phyloP scores from a whole-genome alignment of 2,797 vertebrate genomes.

The Dallia pectoralis region DNA sequence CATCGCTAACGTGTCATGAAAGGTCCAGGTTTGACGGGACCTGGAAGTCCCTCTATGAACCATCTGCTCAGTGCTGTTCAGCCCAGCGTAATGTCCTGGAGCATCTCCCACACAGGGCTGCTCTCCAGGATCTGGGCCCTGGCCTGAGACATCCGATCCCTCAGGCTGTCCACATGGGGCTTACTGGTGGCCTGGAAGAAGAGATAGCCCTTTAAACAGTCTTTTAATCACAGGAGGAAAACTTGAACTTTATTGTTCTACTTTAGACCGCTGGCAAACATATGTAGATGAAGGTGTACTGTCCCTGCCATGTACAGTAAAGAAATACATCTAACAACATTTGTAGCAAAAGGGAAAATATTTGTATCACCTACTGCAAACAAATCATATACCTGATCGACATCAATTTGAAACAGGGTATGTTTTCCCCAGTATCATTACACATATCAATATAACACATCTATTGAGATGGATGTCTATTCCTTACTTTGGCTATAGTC shows the following conservation, averaged over 20 bases:
- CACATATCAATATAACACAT: not conserved
- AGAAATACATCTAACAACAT: not conserved
- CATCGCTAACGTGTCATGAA: not conserved
- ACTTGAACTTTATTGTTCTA: not conserved
- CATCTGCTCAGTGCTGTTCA: constrained; percentile 23
- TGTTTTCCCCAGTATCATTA: not conserved
- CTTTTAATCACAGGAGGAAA: not conserved
- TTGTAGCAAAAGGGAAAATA: not conserved
- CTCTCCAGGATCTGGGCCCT: constrained; percentile 70
- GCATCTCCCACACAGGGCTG: constrained; percentile 85
- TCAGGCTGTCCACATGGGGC: constrained; percentile 74
- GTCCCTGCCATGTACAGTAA: not conserved
- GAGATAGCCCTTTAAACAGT: constrained; percentile 12
- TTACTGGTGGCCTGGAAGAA: constrained; percentile 82
- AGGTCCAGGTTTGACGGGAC: not conserved
- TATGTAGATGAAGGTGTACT: not conserved
- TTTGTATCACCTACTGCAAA: not conserved
- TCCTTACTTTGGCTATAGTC: constrained; percentile 86
- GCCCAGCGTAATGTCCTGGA: constrained; percentile 66
- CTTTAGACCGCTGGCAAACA: not conserved
- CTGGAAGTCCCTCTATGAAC: not conserved
- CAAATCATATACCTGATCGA: not conserved
- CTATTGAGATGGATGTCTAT: not conserved
- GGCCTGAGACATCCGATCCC: constrained; percentile 76
- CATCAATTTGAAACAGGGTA: not conserved